phyloP scores from a whole-genome alignment of 1,140 invertebrate species.

The Leptopilina clavipes region DNA sequence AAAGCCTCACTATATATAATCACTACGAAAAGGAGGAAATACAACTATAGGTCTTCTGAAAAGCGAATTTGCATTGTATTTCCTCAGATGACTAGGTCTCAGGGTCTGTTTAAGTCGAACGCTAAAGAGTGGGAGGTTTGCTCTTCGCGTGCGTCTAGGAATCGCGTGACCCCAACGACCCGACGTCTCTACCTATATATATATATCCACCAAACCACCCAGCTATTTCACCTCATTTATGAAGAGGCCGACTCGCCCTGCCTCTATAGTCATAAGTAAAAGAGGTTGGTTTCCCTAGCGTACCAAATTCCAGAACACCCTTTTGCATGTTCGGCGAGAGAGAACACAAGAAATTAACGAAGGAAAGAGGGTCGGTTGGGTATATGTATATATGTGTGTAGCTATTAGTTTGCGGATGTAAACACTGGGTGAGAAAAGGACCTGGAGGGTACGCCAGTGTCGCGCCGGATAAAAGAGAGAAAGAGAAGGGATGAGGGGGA shows the following conservation, averaged over 20 bases:
- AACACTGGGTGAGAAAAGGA: conserved; percentile 51
- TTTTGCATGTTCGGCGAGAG: conserved; percentile 31
- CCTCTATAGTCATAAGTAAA: conserved; percentile 49
- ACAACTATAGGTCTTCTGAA: not conserved
- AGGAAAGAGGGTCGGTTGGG: conserved; percentile 45
- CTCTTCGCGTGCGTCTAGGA: conserved; percentile 17
- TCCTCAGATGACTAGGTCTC: conserved; percentile 31
- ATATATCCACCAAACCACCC: conserved; percentile 35
- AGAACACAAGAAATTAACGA: conserved; percentile 50
- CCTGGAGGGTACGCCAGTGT: conserved; percentile 40
- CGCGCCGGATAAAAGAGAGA: conserved; percentile 47
- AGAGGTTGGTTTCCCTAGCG: conserved; percentile 37
- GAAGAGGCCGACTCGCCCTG: conserved; percentile 48
- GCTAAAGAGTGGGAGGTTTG: not conserved
- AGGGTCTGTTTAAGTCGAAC: conserved; percentile 32
- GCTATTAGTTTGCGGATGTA: conserved; percentile 59
- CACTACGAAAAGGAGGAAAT: not conserved
- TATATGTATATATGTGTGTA: conserved; percentile 40
- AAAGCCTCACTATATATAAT: not conserved
- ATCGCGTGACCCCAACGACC: conserved; percentile 51
- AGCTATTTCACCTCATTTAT: conserved; percentile 45
- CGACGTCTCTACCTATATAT: conserved; percentile 43
- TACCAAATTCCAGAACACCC: conserved; percentile 43
- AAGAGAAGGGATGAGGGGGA: conserved; percentile 37
- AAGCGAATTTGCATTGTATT: conserved; percentile 14